phyloP scores from a whole-genome alignment of 2,113 vertebrate species.

The Hemiscyllium ocellatum region DNA sequence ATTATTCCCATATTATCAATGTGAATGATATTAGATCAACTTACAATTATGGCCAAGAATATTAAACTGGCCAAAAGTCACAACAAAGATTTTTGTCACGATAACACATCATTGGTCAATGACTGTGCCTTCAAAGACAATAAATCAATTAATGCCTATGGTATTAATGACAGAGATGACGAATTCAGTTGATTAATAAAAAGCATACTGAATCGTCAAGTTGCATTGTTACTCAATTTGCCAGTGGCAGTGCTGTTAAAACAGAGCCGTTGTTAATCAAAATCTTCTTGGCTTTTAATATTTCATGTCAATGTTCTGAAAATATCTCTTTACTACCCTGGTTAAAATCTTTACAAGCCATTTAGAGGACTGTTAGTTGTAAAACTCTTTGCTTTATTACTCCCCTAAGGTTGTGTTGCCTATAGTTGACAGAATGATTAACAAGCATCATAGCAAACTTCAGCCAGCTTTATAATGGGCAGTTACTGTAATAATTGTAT shows the following conservation, averaged over 20 bases:
- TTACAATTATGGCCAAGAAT: background rate
- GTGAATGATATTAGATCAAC: background rate
- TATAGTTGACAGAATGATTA: constrained; percentile 29
- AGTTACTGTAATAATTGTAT: background rate
- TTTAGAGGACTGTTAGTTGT: constrained; percentile 33
- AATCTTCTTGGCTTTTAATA: constrained; percentile 30
- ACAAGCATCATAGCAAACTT: constrained; percentile 8
- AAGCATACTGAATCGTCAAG: background rate
- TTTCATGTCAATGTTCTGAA: constrained; percentile 15
- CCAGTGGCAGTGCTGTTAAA: constrained; percentile 24
- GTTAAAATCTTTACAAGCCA: constrained; percentile 34
- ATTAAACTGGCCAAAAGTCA: background rate
- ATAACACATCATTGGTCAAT: background rate
- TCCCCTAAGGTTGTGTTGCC: constrained; percentile 33
- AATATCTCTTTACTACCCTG: constrained; percentile 29
- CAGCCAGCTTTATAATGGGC: background rate
- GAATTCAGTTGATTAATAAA: constrained; percentile 17
- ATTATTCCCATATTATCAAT: background rate
- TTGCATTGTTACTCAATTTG: background rate
- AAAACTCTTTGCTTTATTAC: constrained; percentile 32
- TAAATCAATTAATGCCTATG: background rate
- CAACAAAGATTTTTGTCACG: background rate
- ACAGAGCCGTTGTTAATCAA: constrained; percentile 25
- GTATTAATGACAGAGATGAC: background rate
- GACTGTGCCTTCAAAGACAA: background rate